Percentiles rank a stretch among this genome's conserved stretches.
These are phyloP conservation scores for Acomys russatus DNA, from an alignment of 2,797 vertebrate species.

Conservation along the genomic window DNA sequence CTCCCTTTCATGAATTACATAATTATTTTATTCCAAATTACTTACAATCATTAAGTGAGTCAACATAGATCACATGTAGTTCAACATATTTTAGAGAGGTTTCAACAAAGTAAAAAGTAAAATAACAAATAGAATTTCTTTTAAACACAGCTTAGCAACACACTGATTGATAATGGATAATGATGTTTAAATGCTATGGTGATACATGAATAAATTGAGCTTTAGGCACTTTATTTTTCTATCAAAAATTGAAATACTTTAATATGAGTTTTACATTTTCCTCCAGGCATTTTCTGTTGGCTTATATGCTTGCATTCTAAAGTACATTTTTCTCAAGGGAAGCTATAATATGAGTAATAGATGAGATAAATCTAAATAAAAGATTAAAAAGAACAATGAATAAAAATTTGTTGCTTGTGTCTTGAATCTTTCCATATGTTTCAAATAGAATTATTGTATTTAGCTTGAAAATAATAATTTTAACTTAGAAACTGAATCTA, in stretches of 20 bases:
- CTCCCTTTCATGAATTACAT: neutral
- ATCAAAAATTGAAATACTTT: conserved; percentile 78
- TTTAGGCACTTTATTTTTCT: conserved; percentile 41
- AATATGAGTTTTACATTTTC: conserved; percentile 80
- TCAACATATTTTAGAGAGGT: neutral
- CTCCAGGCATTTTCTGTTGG: conserved; percentile 76
- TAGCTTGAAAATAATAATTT: conserved; percentile 70
- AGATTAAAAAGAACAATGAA: conserved; percentile 67
- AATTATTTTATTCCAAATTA: neutral
- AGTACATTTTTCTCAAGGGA: conserved; percentile 62
- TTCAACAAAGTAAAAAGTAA: neutral
- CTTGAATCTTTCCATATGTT: neutral
- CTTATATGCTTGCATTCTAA: conserved; percentile 79
- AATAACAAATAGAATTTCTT: neutral
- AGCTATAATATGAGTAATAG: conserved; percentile 37
- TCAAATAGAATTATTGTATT: conserved; percentile 61
- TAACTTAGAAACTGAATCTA: conserved; percentile 62
- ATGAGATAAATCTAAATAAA: conserved; percentile 57
- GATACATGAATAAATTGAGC: conserved; percentile 75
- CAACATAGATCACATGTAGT: neutral
- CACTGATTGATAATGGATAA: conserved; percentile 1
- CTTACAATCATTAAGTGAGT: neutral
- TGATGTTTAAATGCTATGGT: neutral
- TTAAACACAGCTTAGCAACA: conserved; percentile 25
- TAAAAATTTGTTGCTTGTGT: neutral